Evolutionary conservation across 2,888 invertebrate genomes (phyloP).

Genomic region (Pinctada fucata): DNA sequence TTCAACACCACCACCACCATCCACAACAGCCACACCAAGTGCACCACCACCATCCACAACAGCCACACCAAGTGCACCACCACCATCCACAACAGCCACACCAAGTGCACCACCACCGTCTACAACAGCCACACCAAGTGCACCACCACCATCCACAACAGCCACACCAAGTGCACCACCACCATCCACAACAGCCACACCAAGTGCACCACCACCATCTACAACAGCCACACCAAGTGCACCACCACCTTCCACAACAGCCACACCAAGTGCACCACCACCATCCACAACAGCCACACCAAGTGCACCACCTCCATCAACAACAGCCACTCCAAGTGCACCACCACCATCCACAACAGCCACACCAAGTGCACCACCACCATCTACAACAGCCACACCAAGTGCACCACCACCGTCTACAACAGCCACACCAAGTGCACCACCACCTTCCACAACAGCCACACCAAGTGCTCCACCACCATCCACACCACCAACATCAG

Average conservation of each 20-base stretch:
- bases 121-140: slow-evolving; percentile 1
- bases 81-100: not conserved
- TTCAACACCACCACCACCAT: not conserved
- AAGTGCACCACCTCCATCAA: not conserved
- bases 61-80: not conserved
- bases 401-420: not conserved
- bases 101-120: not conserved
- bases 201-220: not conserved
- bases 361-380: slow-evolving; percentile 3
- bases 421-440: not conserved
- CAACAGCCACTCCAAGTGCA: not conserved
- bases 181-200: not conserved
- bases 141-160: not conserved
- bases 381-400: not conserved
- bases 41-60: slow-evolving; percentile 3
- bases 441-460: not conserved
- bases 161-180: slow-evolving; percentile 1
- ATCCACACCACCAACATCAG: not conserved
- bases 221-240: not conserved
- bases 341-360: not conserved
- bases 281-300: not conserved
- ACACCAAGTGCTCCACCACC: not conserved
- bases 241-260: not conserved
- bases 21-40: not conserved
- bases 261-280: slow-evolving; percentile 3